Percentiles rank a stretch among this genome's conserved stretches.
Conservation (phyloP, 2,888 invertebrate genomes). For the Slavum lentiscoides region DNA sequence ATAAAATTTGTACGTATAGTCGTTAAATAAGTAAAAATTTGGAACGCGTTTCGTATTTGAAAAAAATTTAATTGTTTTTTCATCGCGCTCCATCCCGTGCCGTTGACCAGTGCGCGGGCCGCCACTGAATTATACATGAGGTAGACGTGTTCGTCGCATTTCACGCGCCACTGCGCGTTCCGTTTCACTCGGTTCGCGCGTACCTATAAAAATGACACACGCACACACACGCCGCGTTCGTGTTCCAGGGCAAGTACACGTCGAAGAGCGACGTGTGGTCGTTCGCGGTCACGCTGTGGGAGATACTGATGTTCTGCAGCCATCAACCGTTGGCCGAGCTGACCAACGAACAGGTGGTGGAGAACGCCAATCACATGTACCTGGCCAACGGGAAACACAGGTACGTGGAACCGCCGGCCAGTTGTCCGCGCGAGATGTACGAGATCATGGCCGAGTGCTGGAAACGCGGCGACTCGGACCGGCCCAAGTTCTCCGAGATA, state of each 20-base stretch:
- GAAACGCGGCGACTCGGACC: constrained; percentile 77
- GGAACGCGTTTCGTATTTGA: too few species aligned
- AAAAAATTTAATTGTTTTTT: too few species aligned
- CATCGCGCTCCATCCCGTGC: too few species aligned
- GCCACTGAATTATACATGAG: too few species aligned
- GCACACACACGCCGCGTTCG: not conserved
- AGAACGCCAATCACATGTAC: constrained; percentile 73
- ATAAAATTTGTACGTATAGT: too few species aligned
- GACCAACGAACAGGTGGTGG: constrained; percentile 81
- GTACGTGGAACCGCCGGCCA: constrained; percentile 68
- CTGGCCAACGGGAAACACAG: constrained; percentile 65
- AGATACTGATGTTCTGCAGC: constrained; percentile 78
- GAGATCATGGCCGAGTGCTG: constrained; percentile 92
- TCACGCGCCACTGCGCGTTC: too few species aligned
- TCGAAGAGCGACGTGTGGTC: constrained; percentile 90
- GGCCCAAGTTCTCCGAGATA: constrained; percentile 86
- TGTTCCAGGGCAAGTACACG: constrained; percentile 77
- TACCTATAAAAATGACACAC: not conserved
- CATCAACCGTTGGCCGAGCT: constrained; percentile 81
- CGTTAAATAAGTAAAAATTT: too few species aligned
- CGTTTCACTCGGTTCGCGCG: too few species aligned
- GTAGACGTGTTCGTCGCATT: too few species aligned
- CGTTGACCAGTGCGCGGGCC: too few species aligned
- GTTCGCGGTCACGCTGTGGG: constrained; percentile 88
- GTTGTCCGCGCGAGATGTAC: constrained; percentile 85